These are phyloP conservation scores for Mystacornis crossleyi DNA, from an alignment of 2,113 vertebrate species.

Conservation along the genomic window DNA sequence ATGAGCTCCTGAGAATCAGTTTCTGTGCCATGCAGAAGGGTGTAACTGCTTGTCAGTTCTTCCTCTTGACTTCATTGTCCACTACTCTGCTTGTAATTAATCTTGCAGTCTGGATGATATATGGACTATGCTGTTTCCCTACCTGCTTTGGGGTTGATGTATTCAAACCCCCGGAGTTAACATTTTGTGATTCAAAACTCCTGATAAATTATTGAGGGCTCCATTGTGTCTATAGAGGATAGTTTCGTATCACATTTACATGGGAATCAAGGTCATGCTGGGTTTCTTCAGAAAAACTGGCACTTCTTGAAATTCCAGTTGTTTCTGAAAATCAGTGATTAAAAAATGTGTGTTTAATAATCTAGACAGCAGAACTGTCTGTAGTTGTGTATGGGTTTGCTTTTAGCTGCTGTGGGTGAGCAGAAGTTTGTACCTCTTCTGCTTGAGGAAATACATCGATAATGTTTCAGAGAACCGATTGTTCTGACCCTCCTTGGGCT, in stretches of 20 bases:
- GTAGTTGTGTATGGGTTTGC: not conserved
- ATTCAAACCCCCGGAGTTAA: not conserved
- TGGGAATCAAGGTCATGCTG: not conserved
- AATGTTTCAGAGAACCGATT: not conserved
- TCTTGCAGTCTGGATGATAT: not conserved
- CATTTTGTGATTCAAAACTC: not conserved
- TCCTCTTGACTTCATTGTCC: not conserved
- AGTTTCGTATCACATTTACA: not conserved
- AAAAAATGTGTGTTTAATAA: not conserved
- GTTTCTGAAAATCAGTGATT: not conserved
- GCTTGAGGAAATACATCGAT: not conserved
- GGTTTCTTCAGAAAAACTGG: not conserved
- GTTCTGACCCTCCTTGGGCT: not conserved
- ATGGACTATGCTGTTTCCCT: not conserved
- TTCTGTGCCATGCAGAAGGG: not conserved
- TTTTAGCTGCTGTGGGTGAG: not conserved
- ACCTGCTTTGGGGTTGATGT: not conserved
- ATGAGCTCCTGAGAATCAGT: not conserved
- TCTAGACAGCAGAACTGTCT: not conserved
- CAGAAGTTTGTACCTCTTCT: not conserved
- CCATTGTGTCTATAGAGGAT: rapidly evolving
- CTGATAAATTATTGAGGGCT: not conserved
- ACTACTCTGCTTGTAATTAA: not conserved
- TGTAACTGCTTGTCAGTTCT: not conserved
- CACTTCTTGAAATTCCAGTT: not conserved